A percentile compares a stretch with the other conserved stretches of the same genome.
phyloP scores from a whole-genome alignment of 2,113 vertebrate species.

The Bubalus kerabau region DNA sequence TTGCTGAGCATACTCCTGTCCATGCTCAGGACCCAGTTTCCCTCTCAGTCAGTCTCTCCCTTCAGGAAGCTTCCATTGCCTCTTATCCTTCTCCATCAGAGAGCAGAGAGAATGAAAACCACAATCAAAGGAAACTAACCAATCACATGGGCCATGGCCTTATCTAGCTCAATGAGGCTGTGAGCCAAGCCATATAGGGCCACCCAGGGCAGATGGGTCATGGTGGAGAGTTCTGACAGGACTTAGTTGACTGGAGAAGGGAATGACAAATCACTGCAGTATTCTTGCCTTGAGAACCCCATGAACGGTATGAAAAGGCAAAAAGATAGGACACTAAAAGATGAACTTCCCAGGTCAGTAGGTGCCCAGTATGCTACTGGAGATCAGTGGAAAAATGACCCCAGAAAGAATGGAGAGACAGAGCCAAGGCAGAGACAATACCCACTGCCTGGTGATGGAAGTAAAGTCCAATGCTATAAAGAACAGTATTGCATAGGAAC shows the following conservation, averaged over 20 bases:
- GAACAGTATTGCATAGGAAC: not conserved
- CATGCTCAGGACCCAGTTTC: not conserved
- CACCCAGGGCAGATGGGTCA: accelerated
- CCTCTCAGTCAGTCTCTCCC: not conserved
- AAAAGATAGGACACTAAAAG: not conserved
- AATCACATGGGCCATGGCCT: not conserved
- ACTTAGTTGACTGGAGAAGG: not conserved
- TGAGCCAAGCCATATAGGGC: not conserved
- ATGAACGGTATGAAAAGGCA: not conserved
- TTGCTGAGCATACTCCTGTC: not conserved
- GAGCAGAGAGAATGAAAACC: not conserved
- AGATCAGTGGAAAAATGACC: not conserved
- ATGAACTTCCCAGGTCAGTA: not conserved
- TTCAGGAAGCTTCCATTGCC: not conserved
- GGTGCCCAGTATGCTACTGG: not conserved
- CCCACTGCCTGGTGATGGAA: not conserved
- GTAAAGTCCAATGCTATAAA: not conserved
- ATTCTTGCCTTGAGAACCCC: not conserved
- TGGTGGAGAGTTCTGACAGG: not conserved
- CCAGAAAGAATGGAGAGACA: not conserved
- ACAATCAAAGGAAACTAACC: not conserved
- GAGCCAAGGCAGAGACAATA: not conserved
- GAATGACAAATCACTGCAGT: not conserved
- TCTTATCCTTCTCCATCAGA: not conserved
- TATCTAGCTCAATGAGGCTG: not conserved